Percentiles rank a stretch among this genome's conserved stretches.
phyloP scores from a whole-genome alignment of 1,140 invertebrate species.

The Atta texana region DNA sequence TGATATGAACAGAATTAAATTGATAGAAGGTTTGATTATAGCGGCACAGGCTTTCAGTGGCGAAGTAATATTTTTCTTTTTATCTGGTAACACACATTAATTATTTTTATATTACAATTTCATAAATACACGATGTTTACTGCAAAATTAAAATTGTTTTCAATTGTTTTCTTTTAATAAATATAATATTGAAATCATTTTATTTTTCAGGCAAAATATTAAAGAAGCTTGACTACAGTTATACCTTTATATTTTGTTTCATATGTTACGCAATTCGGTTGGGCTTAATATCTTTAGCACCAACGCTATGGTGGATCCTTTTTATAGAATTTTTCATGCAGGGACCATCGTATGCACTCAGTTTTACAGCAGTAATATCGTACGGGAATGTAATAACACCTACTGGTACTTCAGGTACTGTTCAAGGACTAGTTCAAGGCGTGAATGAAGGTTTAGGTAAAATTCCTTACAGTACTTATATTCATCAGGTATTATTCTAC shows the following conservation, averaged over 20 bases:
- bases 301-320: slow-evolving; percentile 91
- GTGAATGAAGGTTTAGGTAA: slow-evolving; percentile 93
- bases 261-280: slow-evolving; percentile 90
- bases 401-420: slow-evolving; percentile 91
- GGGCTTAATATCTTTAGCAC: slow-evolving; percentile 89
- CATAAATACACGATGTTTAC: not conserved
- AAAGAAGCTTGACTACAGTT: slow-evolving; percentile 87
- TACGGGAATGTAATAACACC: slow-evolving; percentile 92
- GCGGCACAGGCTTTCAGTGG: slow-evolving; percentile 91
- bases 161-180: too few species aligned
- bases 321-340: slow-evolving; percentile 90
- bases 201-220: too few species aligned
- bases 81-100: slow-evolving; percentile 73
- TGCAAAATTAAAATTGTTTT: too few species aligned
- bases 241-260: slow-evolving; percentile 91
- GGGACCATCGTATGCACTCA: slow-evolving; percentile 92
- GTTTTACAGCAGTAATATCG: slow-evolving; percentile 92
- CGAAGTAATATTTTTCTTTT: slow-evolving; percentile 91
- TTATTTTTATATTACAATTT: not conserved
- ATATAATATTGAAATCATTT: too few species aligned
- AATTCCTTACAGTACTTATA: slow-evolving; percentile 33
- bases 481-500: not conserved
- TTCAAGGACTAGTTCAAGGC: slow-evolving; percentile 92
- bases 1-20: slow-evolving; percentile 89
- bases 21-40: slow-evolving; percentile 91